Evolutionary conservation across 1,140 invertebrate species (phyloP).

Genomic region (Drosophila sulfurigaster): DNA sequence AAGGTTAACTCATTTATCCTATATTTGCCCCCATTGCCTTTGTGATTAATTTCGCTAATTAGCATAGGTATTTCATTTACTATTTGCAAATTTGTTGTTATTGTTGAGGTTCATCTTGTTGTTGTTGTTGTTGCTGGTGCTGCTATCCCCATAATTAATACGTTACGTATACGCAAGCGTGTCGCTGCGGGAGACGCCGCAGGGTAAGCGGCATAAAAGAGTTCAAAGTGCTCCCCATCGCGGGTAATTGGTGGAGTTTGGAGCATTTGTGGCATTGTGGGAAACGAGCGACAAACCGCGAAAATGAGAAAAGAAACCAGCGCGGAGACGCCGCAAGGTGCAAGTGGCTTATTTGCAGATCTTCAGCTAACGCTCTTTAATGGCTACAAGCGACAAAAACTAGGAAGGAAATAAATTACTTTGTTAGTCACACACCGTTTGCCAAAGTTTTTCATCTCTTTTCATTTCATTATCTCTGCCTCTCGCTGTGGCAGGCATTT

Average conservation of each 20-base stretch:
- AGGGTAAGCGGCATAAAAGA: slow-evolving; percentile 58
- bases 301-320: slow-evolving; percentile 17
- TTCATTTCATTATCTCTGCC: slow-evolving; percentile 47
- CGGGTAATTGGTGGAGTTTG: slow-evolving; percentile 58
- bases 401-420: slow-evolving; percentile 81
- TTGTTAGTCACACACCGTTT: slow-evolving; percentile 39
- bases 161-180: slow-evolving; percentile 76
- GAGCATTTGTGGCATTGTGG: slow-evolving; percentile 47
- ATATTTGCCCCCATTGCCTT: slow-evolving; percentile 35
- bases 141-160: slow-evolving; percentile 70
- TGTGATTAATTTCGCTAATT: slow-evolving; percentile 75
- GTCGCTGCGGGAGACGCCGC: slow-evolving; percentile 65
- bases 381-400: slow-evolving; percentile 73
- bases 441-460: slow-evolving; percentile 25
- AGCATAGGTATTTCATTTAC: slow-evolving; percentile 39
- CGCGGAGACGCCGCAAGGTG: slow-evolving; percentile 48
- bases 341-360: slow-evolving; percentile 67
- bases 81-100: slow-evolving; percentile 37
- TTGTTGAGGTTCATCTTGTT: slow-evolving; percentile 15
- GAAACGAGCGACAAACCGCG: slow-evolving; percentile 41
- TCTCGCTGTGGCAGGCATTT: slow-evolving; percentile 36
- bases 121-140: slow-evolving; percentile 27
- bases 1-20: slow-evolving; percentile 47
- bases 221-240: slow-evolving; percentile 72
- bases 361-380: slow-evolving; percentile 68